phyloP scores from a whole-genome alignment of 2,888 invertebrate genomes.

The Lottia gigantea region DNA sequence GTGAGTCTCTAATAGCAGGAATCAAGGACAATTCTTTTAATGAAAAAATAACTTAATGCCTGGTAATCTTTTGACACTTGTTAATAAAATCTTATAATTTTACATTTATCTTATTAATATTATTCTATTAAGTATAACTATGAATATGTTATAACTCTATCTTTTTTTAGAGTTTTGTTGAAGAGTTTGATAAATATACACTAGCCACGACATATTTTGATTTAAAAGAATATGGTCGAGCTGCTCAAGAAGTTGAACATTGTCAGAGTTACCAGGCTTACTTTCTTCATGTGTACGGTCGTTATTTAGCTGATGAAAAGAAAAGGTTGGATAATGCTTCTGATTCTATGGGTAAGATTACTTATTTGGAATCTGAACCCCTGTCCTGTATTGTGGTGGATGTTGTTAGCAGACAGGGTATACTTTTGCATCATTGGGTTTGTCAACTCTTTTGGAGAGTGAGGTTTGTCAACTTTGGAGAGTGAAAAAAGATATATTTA shows the following conservation, averaged over 20 bases:
- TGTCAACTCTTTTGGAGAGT: too few species aligned
- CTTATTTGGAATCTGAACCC: too few species aligned
- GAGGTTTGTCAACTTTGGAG: too few species aligned
- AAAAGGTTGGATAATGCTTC: conserved; percentile 86
- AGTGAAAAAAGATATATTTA: too few species aligned
- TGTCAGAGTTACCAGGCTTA: conserved; percentile 74
- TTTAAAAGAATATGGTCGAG: conserved; percentile 86
- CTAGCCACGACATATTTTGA: conserved; percentile 91
- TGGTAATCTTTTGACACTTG: too few species aligned
- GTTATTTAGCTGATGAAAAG: conserved; percentile 89
- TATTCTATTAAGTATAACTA: too few species aligned
- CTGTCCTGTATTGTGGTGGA: not conserved
- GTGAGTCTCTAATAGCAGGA: conserved; percentile 25
- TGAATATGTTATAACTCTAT: not conserved
- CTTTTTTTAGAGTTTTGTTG: conserved; percentile 21
- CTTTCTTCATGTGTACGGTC: conserved; percentile 87
- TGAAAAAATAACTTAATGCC: too few species aligned
- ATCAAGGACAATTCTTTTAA: too few species aligned
- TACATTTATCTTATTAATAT: too few species aligned
- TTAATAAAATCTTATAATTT: too few species aligned
- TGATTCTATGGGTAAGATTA: conserved; percentile 72
- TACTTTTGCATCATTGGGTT: too few species aligned
- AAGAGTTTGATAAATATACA: conserved; percentile 80
- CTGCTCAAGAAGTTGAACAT: conserved; percentile 61
- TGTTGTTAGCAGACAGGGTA: too few species aligned